Conservation (phyloP, 2,113 vertebrate genomes). For the Ondatra zibethicus region DNA sequence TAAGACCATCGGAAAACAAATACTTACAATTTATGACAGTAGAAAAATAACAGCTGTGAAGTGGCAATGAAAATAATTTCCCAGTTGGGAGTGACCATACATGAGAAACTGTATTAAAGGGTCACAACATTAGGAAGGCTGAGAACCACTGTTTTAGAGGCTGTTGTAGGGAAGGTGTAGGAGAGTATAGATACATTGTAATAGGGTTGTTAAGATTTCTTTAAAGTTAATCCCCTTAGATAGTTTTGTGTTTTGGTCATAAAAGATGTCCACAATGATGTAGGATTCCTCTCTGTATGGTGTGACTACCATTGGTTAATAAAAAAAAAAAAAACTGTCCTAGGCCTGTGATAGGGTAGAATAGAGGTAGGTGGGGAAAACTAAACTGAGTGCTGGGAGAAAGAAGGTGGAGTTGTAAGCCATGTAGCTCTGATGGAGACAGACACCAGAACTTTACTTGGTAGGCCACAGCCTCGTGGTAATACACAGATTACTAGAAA, state of each 20-base stretch:
- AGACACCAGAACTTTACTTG: no score
- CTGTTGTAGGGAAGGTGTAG: neutral
- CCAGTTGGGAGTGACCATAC: neutral
- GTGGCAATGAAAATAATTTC: neutral
- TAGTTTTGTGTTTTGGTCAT: neutral
- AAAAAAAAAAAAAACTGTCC: no score
- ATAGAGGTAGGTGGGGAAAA: no score
- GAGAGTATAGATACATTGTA: neutral
- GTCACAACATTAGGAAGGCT: neutral
- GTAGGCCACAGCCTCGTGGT: no score
- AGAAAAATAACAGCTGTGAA: neutral
- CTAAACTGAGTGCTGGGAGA: no score
- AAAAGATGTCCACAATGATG: neutral
- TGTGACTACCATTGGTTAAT: no score
- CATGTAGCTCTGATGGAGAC: no score
- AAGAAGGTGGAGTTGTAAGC: no score
- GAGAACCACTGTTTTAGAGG: neutral
- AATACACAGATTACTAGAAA: no score
- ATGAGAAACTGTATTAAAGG: neutral
- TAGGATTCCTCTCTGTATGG: no score
- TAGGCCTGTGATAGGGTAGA: no score
- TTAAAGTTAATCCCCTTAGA: neutral
- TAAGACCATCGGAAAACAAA: neutral
- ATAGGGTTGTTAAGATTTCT: neutral
- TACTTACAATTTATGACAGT: neutral